Percentiles rank a stretch among this genome's conserved stretches.
These are phyloP conservation scores for Notothenia coriiceps DNA, from an alignment of 2,113 vertebrate genomes.

Conservation along the genomic window DNA sequence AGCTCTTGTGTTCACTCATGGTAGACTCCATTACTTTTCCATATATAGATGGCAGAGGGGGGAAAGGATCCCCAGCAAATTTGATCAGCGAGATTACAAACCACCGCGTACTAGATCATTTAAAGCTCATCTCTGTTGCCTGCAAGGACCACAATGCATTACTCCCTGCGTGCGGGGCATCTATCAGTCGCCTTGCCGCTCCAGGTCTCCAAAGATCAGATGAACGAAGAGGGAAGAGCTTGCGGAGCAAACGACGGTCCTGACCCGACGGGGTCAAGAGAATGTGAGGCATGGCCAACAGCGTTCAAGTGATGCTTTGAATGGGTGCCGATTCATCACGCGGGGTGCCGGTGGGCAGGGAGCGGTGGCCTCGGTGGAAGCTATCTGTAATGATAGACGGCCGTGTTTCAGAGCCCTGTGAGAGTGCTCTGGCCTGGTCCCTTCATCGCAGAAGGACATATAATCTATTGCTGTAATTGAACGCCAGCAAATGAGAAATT, in stretches of 20 bases:
- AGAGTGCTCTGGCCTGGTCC: constrained; percentile 40
- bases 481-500: constrained; percentile 47
- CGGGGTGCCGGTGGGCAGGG: constrained; percentile 16
- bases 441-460: constrained; percentile 52
- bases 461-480: constrained; percentile 64
- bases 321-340: constrained; percentile 73
- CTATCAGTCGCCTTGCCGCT: constrained; percentile 60
- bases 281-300: constrained; percentile 41
- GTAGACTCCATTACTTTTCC: constrained; percentile 73
- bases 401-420: constrained; percentile 38
- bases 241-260: constrained; percentile 39
- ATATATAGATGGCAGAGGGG: constrained; percentile 59
- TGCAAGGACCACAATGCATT: constrained; percentile 70
- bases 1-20: constrained; percentile 63
- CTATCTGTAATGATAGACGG: constrained; percentile 66
- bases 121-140: constrained; percentile 77
- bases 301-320: constrained; percentile 59
- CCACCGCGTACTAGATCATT: constrained; percentile 75
- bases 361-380: constrained; percentile 62
- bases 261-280: constrained; percentile 53
- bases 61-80: constrained; percentile 71
- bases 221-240: constrained; percentile 20
- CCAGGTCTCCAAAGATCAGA: constrained; percentile 55
- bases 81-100: constrained; percentile 80
- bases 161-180: constrained; percentile 53